Evolutionary conservation across 2,888 invertebrate genomes (phyloP).

Genomic region (Morinoia aosen): DNA sequence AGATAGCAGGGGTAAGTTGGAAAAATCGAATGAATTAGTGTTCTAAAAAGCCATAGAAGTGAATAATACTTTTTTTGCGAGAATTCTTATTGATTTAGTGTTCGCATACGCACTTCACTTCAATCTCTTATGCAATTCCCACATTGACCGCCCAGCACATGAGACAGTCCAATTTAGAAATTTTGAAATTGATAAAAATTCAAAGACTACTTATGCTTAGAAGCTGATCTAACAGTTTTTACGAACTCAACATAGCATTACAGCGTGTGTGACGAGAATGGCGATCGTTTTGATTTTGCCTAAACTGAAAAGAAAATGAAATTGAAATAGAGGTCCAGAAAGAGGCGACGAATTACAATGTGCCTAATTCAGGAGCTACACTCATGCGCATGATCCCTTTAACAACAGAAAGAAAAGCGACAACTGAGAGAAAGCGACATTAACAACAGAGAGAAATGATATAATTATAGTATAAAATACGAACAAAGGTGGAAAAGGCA

Average conservation of each 20-base stretch:
- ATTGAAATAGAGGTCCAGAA: background rate
- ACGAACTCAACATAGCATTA: background rate
- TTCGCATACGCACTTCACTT: no score
- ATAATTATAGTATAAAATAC: background rate
- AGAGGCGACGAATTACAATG: background rate
- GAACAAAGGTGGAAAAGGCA: background rate
- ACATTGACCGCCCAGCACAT: no score
- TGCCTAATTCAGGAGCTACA: background rate
- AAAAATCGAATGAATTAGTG: no score
- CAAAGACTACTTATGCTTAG: background rate
- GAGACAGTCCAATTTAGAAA: no score
- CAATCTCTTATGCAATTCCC: no score
- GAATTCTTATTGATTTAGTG: no score
- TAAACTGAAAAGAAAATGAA: background rate
- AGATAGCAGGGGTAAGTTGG: no score
- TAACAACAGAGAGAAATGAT: no score
- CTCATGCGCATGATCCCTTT: background rate
- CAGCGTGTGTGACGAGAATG: background rate
- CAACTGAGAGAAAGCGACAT: no score
- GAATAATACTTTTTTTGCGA: no score
- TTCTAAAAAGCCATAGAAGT: no score
- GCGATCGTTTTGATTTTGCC: background rate
- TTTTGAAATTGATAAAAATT: background rate
- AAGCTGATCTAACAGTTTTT: background rate
- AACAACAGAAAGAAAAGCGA: background rate